Conservation (phyloP, 2,797 vertebrate species). For the Cichlasoma orientale region DNA sequence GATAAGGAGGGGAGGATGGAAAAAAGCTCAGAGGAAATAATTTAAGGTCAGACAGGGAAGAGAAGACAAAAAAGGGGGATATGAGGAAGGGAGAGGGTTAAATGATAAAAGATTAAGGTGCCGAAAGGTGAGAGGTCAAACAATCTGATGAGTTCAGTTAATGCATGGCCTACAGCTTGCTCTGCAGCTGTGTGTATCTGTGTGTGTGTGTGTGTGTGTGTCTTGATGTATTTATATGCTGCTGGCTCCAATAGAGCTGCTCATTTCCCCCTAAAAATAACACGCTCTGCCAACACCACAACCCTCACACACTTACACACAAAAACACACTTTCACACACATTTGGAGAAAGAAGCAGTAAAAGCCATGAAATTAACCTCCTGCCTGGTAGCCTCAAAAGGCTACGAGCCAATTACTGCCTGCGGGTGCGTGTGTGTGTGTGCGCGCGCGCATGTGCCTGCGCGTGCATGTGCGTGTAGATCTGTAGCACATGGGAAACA, state of each 20-base stretch:
- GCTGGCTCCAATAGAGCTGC: slow-evolving; percentile 76
- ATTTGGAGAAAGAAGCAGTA: slow-evolving; percentile 59
- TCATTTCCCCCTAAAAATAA: slow-evolving; percentile 80
- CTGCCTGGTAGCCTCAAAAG: slow-evolving; percentile 37
- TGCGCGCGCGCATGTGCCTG: not conserved
- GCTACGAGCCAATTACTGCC: slow-evolving; percentile 22
- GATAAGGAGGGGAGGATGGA: slow-evolving; percentile 23
- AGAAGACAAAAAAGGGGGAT: not conserved
- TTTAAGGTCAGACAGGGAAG: not conserved
- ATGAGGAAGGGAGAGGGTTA: not conserved
- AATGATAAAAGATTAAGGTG: not conserved
- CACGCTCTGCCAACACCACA: slow-evolving; percentile 73
- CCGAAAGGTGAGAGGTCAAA: not conserved
- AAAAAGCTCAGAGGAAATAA: not conserved
- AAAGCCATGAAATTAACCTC: slow-evolving; percentile 68
- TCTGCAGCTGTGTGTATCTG: slow-evolving; percentile 8
- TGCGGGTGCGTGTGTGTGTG: slow-evolving; percentile 17
- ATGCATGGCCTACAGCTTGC: not conserved
- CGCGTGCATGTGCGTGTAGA: not conserved
- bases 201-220: slow-evolving; percentile 18
- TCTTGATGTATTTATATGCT: slow-evolving; percentile 73
- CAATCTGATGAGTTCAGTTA: slow-evolving; percentile 50
- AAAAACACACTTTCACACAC: slow-evolving; percentile 46
- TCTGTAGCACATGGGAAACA: slow-evolving; percentile 36
- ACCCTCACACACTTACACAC: slow-evolving; percentile 36